Evolutionary conservation across 2,797 vertebrate species (phyloP).

Genomic region (Falco concolor): DNA sequence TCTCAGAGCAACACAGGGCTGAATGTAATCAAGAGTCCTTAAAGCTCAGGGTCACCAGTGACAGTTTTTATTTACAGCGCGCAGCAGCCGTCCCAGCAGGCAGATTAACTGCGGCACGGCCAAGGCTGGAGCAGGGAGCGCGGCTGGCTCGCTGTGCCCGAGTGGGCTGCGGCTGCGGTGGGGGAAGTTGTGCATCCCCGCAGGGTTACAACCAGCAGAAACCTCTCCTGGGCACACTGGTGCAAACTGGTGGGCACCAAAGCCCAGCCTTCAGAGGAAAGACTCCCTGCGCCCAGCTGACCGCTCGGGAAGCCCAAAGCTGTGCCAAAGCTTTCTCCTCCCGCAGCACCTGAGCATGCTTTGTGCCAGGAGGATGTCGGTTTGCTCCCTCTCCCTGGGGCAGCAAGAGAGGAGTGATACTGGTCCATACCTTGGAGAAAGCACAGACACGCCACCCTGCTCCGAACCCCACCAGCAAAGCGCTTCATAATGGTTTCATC

Average conservation of each 20-base stretch:
- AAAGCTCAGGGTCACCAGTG: neutral
- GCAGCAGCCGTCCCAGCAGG: neutral
- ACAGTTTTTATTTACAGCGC: neutral
- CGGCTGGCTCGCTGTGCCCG: rapidly evolving
- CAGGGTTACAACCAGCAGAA: neutral
- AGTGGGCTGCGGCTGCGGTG: neutral
- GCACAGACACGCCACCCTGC: rapidly evolving
- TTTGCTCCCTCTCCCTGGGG: neutral
- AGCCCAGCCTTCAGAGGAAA: neutral
- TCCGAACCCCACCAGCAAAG: neutral
- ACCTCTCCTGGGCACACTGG: rapidly evolving
- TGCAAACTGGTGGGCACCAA: rapidly evolving
- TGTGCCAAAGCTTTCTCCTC: neutral
- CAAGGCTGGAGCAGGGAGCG: neutral
- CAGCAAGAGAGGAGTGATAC: rapidly evolving
- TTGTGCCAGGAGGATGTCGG: rapidly evolving
- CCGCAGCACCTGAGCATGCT: neutral
- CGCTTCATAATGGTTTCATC: neutral
- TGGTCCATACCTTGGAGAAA: rapidly evolving
- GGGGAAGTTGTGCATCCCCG: too few species aligned
- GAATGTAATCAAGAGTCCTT: neutral
- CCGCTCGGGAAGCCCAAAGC: neutral
- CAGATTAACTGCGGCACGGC: neutral
- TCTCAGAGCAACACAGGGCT: neutral
- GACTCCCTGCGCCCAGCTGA: rapidly evolving